A percentile compares a stretch with the other conserved stretches of the same genome.
Conservation (phyloP, 1,140 invertebrate species). For the Rhynchophorus ferrugineus region DNA sequence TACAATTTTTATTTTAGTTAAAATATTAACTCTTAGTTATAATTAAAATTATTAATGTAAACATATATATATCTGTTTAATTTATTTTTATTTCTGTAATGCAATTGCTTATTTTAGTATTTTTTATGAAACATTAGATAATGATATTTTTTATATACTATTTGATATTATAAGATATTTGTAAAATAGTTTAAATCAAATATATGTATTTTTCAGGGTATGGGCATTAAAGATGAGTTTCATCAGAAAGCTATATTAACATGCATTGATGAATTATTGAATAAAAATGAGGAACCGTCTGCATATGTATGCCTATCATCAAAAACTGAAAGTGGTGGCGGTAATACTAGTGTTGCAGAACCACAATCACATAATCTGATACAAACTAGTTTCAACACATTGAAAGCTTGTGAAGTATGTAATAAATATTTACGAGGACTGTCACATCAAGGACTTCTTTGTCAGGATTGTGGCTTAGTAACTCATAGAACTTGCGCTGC, state of each 20-base stretch:
- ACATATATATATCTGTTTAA: no score
- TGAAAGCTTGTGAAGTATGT: slow-evolving; percentile 69
- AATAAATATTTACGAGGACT: slow-evolving; percentile 65
- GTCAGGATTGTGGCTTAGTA: slow-evolving; percentile 68
- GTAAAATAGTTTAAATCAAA: no score
- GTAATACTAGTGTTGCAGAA: background rate
- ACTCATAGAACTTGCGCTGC: slow-evolving; percentile 64
- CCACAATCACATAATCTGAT: slow-evolving; percentile 47
- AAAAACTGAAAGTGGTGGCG: slow-evolving; percentile 6
- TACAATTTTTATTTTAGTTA: no score
- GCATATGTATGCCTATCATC: no score
- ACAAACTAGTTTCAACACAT: slow-evolving; percentile 59
- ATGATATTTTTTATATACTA: no score
- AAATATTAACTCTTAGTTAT: no score
- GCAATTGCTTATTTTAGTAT: no score
- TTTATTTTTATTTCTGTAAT: no score
- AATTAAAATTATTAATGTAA: no score
- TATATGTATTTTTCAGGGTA: slow-evolving; percentile 58
- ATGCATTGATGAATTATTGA: slow-evolving; percentile 60
- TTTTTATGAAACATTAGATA: no score
- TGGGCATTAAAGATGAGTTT: slow-evolving; percentile 72
- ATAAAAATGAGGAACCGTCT: slow-evolving; percentile 37
- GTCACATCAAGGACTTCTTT: slow-evolving; percentile 65
- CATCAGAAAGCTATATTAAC: slow-evolving; percentile 65
- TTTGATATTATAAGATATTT: no score